Evolutionary conservation across 2,888 invertebrate genomes (phyloP).

Genomic region (Spisula subtruncata): DNA sequence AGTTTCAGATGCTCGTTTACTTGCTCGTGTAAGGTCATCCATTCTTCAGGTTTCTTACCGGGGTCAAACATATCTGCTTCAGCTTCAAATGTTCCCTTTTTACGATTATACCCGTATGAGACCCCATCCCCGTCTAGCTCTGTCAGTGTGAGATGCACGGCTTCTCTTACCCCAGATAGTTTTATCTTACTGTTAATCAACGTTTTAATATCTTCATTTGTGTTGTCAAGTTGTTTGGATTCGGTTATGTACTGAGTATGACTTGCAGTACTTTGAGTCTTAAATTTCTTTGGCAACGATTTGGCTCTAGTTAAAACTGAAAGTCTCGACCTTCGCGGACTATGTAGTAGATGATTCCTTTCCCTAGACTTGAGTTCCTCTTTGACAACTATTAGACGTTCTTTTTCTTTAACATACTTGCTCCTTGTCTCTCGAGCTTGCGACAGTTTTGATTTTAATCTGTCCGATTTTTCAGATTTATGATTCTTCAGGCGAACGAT

Average conservation of each 20-base stretch:
- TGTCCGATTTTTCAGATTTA: conserved; percentile 46
- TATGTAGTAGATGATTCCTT: background rate
- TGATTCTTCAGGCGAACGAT: conserved; percentile 72
- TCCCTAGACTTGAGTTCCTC: conserved; percentile 73
- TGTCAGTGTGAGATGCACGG: conserved; percentile 70
- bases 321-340: background rate
- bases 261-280: background rate
- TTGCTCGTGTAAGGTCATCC: conserved; percentile 81
- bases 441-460: conserved; percentile 53
- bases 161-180: conserved; percentile 82
- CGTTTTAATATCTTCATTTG: conserved; percentile 76
- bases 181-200: conserved; percentile 79
- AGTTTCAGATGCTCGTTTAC: conserved; percentile 61
- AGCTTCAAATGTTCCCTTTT: conserved; percentile 59
- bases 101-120: conserved; percentile 68
- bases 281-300: background rate
- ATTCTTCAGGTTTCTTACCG: conserved; percentile 75
- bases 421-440: conserved; percentile 72
- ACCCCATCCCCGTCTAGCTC: conserved; percentile 68
- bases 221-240: conserved; percentile 56
- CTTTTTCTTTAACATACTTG: conserved; percentile 64
- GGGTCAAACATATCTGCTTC: conserved; percentile 68
- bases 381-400: conserved; percentile 71
- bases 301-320: background rate
- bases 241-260: background rate